Evolutionary conservation across 2,888 invertebrate genomes (phyloP).

Genomic region (Zaprionus lineosus): DNA sequence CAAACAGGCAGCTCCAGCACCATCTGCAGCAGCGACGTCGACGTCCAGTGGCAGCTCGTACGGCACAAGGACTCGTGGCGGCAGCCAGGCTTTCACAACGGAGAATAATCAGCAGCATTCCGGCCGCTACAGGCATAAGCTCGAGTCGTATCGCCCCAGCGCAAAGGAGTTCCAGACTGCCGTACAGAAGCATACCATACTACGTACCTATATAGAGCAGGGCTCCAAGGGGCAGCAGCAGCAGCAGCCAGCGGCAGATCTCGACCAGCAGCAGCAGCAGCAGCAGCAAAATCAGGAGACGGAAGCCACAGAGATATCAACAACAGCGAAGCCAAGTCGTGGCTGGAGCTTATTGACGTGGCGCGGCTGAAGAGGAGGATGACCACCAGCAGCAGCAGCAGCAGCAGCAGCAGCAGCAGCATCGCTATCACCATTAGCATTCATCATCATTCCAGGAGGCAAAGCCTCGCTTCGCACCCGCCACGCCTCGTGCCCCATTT

Average conservation of each 20-base stretch:
- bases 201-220: slow-evolving; percentile 75
- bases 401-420: slow-evolving; percentile 1
- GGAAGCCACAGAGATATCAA: slow-evolving; percentile 14
- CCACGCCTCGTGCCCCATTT: slow-evolving; percentile 14
- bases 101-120: slow-evolving; percentile 59
- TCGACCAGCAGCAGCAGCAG: slow-evolving; percentile 58
- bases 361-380: slow-evolving; percentile 73
- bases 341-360: slow-evolving; percentile 81
- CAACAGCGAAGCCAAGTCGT: slow-evolving; percentile 55
- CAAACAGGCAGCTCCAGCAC: slow-evolving; percentile 83
- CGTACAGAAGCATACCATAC: slow-evolving; percentile 76
- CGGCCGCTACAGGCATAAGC: slow-evolving; percentile 66
- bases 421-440: too few relatives aligned
- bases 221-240: slow-evolving; percentile 23
- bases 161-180: slow-evolving; percentile 76
- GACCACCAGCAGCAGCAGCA: too few relatives aligned
- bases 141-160: slow-evolving; percentile 76
- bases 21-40: slow-evolving; percentile 37
- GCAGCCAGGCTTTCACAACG: slow-evolving; percentile 70
- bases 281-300: slow-evolving; percentile 37
- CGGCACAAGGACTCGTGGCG: slow-evolving; percentile 61
- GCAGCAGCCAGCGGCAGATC: slow-evolving; percentile 54
- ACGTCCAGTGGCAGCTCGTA: slow-evolving; percentile 62
- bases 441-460: too few relatives aligned
- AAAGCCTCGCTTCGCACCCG: slow-evolving; percentile 1